These are phyloP conservation scores for Lagorchestes hirsutus DNA, from an alignment of 2,797 vertebrate species.

Conservation along the genomic window DNA sequence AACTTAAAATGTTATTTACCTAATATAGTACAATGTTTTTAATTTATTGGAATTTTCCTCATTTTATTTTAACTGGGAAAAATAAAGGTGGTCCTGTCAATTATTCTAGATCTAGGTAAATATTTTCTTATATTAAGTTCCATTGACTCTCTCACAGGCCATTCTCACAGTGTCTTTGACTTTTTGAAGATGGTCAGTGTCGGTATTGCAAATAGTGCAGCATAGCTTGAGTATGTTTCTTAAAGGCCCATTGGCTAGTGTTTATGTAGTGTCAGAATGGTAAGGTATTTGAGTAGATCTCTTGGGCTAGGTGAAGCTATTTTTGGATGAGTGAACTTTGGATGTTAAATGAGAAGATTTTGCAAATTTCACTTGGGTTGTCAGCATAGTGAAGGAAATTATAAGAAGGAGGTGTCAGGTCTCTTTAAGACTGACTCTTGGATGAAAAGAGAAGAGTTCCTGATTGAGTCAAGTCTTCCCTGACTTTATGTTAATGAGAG, in stretches of 20 bases:
- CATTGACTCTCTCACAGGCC: neutral
- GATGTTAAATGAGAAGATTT: constrained; percentile 40
- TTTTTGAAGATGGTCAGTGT: neutral
- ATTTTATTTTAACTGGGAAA: constrained; percentile 12
- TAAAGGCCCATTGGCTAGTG: neutral
- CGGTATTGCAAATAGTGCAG: neutral
- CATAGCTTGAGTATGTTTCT: neutral
- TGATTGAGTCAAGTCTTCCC: constrained; percentile 42
- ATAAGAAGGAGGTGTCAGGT: neutral
- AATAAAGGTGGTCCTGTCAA: neutral
- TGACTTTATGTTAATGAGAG: constrained; percentile 53
- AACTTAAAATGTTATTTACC: constrained; percentile 25
- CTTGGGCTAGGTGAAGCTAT: neutral
- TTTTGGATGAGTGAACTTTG: constrained; percentile 52
- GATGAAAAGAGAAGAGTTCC: constrained; percentile 15
- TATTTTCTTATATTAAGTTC: neutral
- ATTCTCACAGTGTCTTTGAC: neutral
- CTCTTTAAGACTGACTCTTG: constrained; percentile 43
- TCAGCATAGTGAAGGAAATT: constrained; percentile 45
- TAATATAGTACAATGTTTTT: neutral
- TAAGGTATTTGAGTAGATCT: constrained; percentile 34
- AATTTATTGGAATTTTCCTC: constrained; percentile 33
- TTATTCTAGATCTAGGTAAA: neutral
- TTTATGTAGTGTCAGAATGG: constrained; percentile 21
- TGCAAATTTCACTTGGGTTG: constrained; percentile 60